Conservation (phyloP, 2,113 vertebrate species). For the Emydocephalus ijimae region DNA sequence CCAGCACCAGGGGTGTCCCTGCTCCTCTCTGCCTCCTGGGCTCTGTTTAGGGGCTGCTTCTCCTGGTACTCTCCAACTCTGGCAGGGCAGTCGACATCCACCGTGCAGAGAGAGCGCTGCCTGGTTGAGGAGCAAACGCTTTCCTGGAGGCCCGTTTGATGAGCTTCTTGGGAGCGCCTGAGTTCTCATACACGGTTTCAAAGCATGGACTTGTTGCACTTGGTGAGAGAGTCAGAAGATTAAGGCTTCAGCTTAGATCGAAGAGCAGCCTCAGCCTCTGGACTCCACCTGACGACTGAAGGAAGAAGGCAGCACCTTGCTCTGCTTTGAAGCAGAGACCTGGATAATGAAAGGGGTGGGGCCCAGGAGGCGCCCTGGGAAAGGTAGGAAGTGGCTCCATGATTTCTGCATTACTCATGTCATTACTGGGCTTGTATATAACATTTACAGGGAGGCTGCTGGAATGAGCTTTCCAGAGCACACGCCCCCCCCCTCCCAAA, state of each 20-base stretch:
- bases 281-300: background rate
- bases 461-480: background rate
- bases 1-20: background rate
- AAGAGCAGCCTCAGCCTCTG: background rate
- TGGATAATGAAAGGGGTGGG: background rate
- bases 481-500: background rate
- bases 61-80: background rate
- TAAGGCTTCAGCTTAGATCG: background rate
- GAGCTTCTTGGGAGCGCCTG: background rate
- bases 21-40: background rate
- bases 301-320: background rate
- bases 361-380: background rate
- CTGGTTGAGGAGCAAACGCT: background rate
- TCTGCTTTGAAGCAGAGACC: background rate
- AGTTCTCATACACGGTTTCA: background rate
- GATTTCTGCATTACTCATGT: background rate
- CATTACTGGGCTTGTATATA: background rate
- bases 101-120: background rate
- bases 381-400: background rate
- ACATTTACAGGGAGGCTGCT: background rate
- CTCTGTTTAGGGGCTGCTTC: background rate
- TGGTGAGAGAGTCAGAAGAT: background rate
- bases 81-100: background rate
- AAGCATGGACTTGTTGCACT: background rate
- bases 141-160: background rate